Evolutionary conservation across 2,113 vertebrate genomes (phyloP).

Genomic region (Syngnathus scovelli): DNA sequence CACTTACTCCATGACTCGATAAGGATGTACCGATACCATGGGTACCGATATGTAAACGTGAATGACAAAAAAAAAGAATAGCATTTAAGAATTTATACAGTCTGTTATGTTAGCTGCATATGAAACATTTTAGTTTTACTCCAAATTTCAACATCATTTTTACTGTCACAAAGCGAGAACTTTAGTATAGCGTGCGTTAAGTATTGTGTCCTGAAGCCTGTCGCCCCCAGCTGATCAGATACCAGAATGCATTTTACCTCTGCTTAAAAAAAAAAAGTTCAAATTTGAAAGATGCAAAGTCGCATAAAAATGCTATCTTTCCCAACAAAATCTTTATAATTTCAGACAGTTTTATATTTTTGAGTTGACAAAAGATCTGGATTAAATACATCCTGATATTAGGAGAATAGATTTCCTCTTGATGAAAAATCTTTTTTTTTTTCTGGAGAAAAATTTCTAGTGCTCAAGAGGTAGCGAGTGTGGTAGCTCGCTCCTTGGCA

Average conservation of each 20-base stretch:
- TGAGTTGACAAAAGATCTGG: not conserved
- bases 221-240: not conserved
- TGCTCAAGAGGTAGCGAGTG: constrained; percentile 6
- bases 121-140: not conserved
- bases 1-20: not conserved
- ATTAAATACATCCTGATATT: too few species aligned
- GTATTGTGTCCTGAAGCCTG: not conserved
- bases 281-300: too few species aligned
- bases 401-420: too few species aligned
- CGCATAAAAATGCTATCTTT: too few species aligned
- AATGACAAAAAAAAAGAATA: not conserved
- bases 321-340: not conserved
- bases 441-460: not conserved
- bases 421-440: not conserved
- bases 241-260: not conserved
- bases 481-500: constrained; percentile 20
- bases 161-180: not conserved
- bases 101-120: not conserved
- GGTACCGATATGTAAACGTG: not conserved
- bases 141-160: not conserved
- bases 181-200: not conserved
- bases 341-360: not conserved
- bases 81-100: not conserved
- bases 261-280: too few species aligned
- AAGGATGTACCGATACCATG: not conserved